Conservation (phyloP, 2,797 vertebrate genomes). For the Semaprochilodus insignis region DNA sequence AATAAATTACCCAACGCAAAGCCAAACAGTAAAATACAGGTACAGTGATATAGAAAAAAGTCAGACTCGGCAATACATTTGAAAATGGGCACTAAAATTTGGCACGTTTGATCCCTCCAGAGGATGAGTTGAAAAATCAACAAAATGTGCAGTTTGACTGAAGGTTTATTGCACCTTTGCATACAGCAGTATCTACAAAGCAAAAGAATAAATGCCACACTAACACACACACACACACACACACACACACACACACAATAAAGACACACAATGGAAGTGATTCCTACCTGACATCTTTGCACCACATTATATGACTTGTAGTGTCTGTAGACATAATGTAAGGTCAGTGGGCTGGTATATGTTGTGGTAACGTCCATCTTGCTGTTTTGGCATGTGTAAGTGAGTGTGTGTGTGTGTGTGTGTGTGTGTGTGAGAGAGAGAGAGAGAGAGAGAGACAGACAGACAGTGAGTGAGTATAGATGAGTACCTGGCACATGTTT, state of each 20-base stretch:
- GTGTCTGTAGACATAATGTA: neutral
- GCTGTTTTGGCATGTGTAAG: neutral
- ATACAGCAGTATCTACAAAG: too few relatives aligned
- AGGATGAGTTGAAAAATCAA: too few relatives aligned
- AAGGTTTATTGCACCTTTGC: too few relatives aligned
- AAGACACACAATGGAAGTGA: constrained; percentile 3
- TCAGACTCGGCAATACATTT: too few relatives aligned
- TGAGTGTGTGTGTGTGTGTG: neutral
- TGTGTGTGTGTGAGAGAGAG: neutral
- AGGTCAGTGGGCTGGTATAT: neutral
- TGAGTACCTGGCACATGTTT: neutral
- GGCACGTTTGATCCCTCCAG: too few relatives aligned
- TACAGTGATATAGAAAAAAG: too few relatives aligned
- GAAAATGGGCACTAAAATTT: too few relatives aligned
- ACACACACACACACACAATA: too few relatives aligned
- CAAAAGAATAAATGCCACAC: too few relatives aligned
- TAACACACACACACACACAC: too few relatives aligned
- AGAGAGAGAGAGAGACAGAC: neutral
- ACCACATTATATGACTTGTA: neutral
- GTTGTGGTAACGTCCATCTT: neutral
- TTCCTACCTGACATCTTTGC: constrained; percentile 21
- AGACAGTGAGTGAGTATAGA: neutral
- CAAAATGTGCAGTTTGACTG: too few relatives aligned
- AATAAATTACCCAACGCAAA: neutral
- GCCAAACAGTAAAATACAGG: neutral